Evolutionary conservation across 2,797 vertebrate genomes (phyloP).

Genomic region (Diplodus sargus): DNA sequence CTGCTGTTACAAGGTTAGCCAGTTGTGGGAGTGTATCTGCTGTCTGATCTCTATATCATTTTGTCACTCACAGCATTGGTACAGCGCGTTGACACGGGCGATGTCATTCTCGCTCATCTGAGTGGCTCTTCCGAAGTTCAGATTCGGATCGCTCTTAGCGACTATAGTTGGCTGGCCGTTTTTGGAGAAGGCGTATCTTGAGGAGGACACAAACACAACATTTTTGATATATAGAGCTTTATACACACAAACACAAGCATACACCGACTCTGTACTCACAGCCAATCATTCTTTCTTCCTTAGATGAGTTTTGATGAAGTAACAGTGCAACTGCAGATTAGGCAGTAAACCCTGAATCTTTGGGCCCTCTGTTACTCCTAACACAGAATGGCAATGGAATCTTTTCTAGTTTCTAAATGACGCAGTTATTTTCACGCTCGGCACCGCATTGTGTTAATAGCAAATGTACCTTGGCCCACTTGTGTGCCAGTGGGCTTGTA

Average conservation of each 20-base stretch:
- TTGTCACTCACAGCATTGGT: constrained; percentile 50
- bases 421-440: no score
- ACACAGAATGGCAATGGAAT: no score
- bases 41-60: no score
- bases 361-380: no score
- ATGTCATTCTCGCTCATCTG: constrained; percentile 46
- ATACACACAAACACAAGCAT: not conserved
- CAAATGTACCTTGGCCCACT: no score
- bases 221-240: not conserved
- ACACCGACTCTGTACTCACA: not conserved
- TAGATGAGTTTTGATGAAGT: not conserved
- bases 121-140: accelerated
- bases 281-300: not conserved
- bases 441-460: no score
- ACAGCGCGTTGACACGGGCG: constrained; percentile 56
- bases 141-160: not conserved
- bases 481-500: no score
- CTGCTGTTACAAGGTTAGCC: not conserved
- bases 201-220: not conserved
- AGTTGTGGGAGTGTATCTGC: no score
- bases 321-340: no score
- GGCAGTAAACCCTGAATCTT: no score
- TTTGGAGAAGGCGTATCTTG: constrained; percentile 58
- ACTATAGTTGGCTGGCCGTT: constrained; percentile 51
- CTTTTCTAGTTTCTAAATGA: no score